Evolutionary conservation across 2,797 vertebrate species (phyloP), one percentile per base, ranked within the genome.

Genomic region (Neopelma chrysocephalum): DNA sequence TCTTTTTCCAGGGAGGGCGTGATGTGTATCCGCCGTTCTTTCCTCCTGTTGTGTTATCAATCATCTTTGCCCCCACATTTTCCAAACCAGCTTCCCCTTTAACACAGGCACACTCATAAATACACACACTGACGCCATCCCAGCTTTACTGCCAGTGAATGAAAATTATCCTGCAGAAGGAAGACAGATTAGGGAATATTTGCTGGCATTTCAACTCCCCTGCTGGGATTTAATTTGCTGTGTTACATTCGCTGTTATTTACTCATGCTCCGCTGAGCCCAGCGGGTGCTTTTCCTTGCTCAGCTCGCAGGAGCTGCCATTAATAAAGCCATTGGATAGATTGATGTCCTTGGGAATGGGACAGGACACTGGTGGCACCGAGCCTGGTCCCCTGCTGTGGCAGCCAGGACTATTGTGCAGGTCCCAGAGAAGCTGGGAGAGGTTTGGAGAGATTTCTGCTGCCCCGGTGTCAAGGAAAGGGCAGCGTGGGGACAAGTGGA

Each of bases 211-310:
- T 85, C 4, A 8, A 38, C 40, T 77, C 61, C 84, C 94, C 94
- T 86, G 77, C 86, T 64, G 94, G 86, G 95, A 19, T 90, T 92
- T 93, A 75, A 93, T 96, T 92, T 84, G 82, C 94, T 81, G 72
- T 71, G 54, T 94, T 93, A 62, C 69, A 25, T 12, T 65, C 3
- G 13, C 82, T 5, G 26, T 82, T 89, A 65, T 90, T 96, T 92
- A 75, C 83, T 32, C 53, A 25, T 9, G 88, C 94, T 95, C 82
- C 27, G 90, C 90, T 68, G 80, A 81, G 76, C 94, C 80, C 90
- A 48, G 64, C 4, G 1, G 5, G 6, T 42, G 75, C 29, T 88
- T 62, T 47, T 11, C 69, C 82, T 11, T 13, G 19, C 71, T 50
- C 69, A 19, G 82, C 69, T 54, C 1, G 14, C 3, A 21, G 69